A percentile compares a stretch with the other conserved stretches of the same genome.
Conservation (phyloP, 92 coral and sea anemone genomes). For the Heteractis magnifica region DNA sequence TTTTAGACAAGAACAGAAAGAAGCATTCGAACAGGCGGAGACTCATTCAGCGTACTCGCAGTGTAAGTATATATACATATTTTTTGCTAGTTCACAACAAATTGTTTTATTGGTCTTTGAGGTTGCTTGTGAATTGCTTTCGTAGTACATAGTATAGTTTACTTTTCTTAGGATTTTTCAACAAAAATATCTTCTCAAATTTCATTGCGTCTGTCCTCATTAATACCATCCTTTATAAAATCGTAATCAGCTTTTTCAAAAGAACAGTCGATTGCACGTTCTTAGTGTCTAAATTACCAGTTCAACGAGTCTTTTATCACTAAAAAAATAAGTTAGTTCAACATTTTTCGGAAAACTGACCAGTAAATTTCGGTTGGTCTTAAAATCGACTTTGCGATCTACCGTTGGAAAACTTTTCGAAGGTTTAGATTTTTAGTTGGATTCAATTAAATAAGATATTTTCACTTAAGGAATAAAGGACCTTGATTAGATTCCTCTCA, state of each 20-base stretch:
- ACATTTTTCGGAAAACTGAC: neutral
- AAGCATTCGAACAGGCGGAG: constrained; percentile 83
- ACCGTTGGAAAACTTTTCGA: neutral
- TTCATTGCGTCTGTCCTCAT: neutral
- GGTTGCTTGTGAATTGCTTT: constrained; percentile 58
- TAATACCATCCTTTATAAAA: neutral
- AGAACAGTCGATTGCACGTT: constrained; percentile 6
- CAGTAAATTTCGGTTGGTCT: neutral
- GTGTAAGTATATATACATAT: constrained; percentile 67
- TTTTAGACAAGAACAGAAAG: constrained; percentile 90
- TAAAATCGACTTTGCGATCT: neutral
- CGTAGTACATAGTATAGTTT: constrained; percentile 17
- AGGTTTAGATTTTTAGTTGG: neutral
- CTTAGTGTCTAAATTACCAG: neutral
- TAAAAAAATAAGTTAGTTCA: neutral
- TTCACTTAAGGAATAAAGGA: neutral
- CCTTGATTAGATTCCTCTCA: neutral
- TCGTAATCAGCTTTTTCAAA: neutral
- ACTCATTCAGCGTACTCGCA: constrained; percentile 82
- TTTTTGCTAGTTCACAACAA: constrained; percentile 49
- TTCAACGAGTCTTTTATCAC: neutral
- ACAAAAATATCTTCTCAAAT: neutral
- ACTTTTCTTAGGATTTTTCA: constrained; percentile 1
- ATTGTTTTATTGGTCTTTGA: constrained; percentile 62
- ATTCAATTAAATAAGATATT: constrained; percentile 9